phyloP scores from a whole-genome alignment of 2,797 vertebrate genomes.

The Yasuhikotakia modesta region DNA sequence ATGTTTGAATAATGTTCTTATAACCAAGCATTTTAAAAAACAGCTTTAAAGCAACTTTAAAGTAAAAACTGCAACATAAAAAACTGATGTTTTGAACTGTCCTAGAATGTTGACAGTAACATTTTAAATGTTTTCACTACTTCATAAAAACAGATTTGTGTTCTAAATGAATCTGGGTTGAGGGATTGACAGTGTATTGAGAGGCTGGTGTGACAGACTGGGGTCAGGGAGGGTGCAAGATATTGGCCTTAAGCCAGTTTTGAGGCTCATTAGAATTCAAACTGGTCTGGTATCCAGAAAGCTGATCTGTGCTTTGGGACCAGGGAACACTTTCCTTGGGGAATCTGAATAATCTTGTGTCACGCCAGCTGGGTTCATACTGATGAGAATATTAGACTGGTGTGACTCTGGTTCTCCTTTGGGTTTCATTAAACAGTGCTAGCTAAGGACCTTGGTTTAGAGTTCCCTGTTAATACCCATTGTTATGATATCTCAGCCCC shows the following conservation, averaged over 20 bases:
- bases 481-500: conserved; percentile 51
- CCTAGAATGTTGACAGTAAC: no score
- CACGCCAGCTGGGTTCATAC: conserved; percentile 59
- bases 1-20: no score
- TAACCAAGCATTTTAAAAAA: no score
- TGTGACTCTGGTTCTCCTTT: conserved; percentile 11
- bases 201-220: conserved; percentile 15
- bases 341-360: conserved; percentile 61
- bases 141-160: no score
- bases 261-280: conserved; percentile 56
- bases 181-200: neutral
- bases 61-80: no score
- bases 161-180: conserved; percentile 41
- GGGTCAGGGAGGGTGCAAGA: conserved; percentile 36
- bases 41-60: no score
- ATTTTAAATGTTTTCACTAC: no score
- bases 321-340: conserved; percentile 52
- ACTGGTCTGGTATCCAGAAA: conserved; percentile 43
- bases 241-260: conserved; percentile 49
- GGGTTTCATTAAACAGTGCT: conserved; percentile 46
- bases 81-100: no score
- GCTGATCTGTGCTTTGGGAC: conserved; percentile 52
- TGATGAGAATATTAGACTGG: conserved; percentile 59
- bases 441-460: conserved; percentile 9
- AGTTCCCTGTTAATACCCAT: conserved; percentile 55